Conservation (phyloP, 2,113 vertebrate genomes). For the Hippocampus zosterae region DNA sequence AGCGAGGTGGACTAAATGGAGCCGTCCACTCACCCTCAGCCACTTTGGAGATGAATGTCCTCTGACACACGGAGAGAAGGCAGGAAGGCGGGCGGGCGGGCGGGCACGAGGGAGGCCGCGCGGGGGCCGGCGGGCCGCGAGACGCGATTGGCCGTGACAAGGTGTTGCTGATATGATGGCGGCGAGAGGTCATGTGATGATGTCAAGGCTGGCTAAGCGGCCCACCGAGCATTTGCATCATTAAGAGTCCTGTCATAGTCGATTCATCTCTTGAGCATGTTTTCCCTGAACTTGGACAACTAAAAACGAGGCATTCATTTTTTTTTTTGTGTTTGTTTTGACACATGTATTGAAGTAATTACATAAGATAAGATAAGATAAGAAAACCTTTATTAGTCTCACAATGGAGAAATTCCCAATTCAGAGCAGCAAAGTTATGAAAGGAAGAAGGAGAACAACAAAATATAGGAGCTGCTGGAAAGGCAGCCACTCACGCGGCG, state of each 20-base stretch:
- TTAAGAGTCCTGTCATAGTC: too few species aligned
- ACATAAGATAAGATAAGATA: too few species aligned
- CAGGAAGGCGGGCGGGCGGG: slow-evolving; percentile 52
- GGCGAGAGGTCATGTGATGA: slow-evolving; percentile 31
- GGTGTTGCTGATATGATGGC: slow-evolving; percentile 68
- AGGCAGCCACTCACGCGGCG: too few species aligned
- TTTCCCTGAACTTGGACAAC: background rate
- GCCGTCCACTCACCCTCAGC: slow-evolving; percentile 11
- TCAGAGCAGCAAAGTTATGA: too few species aligned
- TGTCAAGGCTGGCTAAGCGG: background rate
- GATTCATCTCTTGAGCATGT: background rate
- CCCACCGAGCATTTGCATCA: background rate
- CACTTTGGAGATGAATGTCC: slow-evolving; percentile 50
- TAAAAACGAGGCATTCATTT: background rate
- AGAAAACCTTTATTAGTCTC: too few species aligned
- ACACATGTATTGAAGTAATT: background rate
- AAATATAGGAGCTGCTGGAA: too few species aligned
- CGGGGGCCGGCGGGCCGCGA: slow-evolving; percentile 37
- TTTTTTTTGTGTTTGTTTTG: background rate
- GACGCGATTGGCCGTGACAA: slow-evolving; percentile 70
- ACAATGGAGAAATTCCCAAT: too few species aligned
- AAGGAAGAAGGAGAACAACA: too few species aligned
- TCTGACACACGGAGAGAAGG: slow-evolving; percentile 52
- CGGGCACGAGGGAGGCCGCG: slow-evolving; percentile 33
- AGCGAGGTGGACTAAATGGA: background rate